phyloP scores from a whole-genome alignment of 2,888 invertebrate species.

The Clunio marinus region DNA sequence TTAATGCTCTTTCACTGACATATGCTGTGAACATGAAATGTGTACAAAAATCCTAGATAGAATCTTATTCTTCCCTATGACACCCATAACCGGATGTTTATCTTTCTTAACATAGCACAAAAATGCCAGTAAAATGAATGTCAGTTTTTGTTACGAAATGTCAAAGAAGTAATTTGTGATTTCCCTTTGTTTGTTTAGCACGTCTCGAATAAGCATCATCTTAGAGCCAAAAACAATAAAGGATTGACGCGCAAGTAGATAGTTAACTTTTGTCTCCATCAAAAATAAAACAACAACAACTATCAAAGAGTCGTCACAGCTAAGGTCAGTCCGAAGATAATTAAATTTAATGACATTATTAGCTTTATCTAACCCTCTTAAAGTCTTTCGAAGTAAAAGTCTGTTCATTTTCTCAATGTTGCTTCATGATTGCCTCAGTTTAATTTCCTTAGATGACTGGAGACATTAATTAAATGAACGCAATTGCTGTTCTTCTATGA shows the following conservation, averaged over 20 bases:
- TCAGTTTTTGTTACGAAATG: not conserved
- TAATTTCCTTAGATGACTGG: no score
- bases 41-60: not conserved
- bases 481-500: no score
- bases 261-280: no score
- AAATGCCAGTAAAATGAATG: not conserved
- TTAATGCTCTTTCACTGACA: not conserved
- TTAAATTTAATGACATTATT: conserved; percentile 19
- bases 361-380: not conserved
- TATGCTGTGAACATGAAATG: not conserved
- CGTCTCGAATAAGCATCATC: not conserved
- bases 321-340: not conserved
- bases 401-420: no score
- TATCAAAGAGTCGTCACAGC: not conserved
- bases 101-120: conserved; percentile 1
- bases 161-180: no score
- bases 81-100: not conserved
- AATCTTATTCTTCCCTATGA: not conserved
- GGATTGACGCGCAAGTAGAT: no score
- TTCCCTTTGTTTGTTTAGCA: not conserved
- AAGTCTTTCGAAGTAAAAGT: no score
- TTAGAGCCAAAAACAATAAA: not conserved
- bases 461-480: no score
- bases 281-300: no score
- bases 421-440: no score